These are phyloP conservation scores for Taeniopygia guttata DNA, from an alignment of 2,797 vertebrate genomes.

Conservation along the genomic window DNA sequence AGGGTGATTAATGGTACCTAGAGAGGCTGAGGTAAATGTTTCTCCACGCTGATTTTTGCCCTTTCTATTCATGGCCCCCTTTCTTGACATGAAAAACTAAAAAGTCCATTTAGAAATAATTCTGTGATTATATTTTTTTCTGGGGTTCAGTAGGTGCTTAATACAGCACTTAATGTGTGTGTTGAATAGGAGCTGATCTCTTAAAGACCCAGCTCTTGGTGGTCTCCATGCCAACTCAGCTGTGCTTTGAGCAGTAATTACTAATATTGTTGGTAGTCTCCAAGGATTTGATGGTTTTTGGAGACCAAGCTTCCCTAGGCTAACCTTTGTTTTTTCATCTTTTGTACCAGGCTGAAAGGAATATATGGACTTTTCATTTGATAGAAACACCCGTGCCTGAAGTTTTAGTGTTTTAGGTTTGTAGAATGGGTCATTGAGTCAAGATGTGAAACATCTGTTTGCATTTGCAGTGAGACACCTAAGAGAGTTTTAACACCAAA, in stretches of 20 bases:
- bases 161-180: constrained; percentile 35
- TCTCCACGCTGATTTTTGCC: constrained; percentile 27
- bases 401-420: constrained; percentile 61
- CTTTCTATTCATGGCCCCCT: constrained; percentile 16
- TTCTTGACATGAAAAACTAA: constrained; percentile 21
- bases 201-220: constrained; percentile 27
- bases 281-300: constrained; percentile 35
- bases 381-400: constrained; percentile 55
- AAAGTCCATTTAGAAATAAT: constrained; percentile 54
- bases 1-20: constrained; percentile 50
- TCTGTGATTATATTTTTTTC: constrained; percentile 35
- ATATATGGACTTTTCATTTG: constrained; percentile 67
- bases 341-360: constrained; percentile 29
- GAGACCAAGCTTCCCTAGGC: constrained; percentile 53
- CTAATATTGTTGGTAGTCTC: constrained; percentile 56
- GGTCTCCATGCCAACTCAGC: constrained; percentile 56
- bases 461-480: constrained; percentile 61
- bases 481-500: background rate
- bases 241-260: constrained; percentile 45
- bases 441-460: constrained; percentile 64
- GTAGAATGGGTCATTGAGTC: constrained; percentile 55
- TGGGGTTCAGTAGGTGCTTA: constrained; percentile 44
- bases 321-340: constrained; percentile 47
- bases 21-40: constrained; percentile 53
- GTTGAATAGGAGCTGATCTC: constrained; percentile 26